Evolutionary conservation across 2,888 invertebrate species (phyloP).

Genomic region (Gymnosoma rotundatum): DNA sequence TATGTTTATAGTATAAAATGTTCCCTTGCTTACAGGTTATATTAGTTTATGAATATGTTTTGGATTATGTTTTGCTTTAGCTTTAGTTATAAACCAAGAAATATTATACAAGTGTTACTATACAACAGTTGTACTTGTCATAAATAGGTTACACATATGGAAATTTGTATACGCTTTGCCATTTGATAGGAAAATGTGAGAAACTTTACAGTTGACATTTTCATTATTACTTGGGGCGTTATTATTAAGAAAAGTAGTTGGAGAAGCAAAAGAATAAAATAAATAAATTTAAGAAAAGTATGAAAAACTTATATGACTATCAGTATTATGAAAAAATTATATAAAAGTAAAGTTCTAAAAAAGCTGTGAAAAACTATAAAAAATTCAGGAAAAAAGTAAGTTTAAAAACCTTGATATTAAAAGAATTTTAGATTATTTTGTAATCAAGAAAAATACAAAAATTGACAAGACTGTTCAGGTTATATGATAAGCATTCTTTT

Average conservation of each 20-base stretch:
- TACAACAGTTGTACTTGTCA: conserved; percentile 31
- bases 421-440: no score
- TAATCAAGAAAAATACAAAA: no score
- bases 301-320: conserved; percentile 78
- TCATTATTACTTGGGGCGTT: conserved; percentile 76
- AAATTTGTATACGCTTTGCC: conserved; percentile 55
- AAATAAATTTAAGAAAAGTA: not conserved
- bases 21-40: conserved; percentile 6
- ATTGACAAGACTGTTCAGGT: no score
- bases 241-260: conserved; percentile 37
- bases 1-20: conserved; percentile 10
- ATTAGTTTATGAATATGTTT: conserved; percentile 50
- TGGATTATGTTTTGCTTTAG: conserved; percentile 52
- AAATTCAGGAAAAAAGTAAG: not conserved
- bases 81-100: conserved; percentile 13
- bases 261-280: conserved; percentile 12
- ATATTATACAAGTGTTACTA: not conserved
- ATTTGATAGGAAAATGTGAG: conserved; percentile 80
- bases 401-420: no score
- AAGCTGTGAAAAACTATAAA: not conserved
- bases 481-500: no score
- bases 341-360: conserved; percentile 60
- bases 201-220: conserved; percentile 79
- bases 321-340: conserved; percentile 75
- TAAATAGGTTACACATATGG: conserved; percentile 58